Base-by-base conservation (phyloP, 2,113 vertebrate genomes). In the Perca schrenkii region DNA sequence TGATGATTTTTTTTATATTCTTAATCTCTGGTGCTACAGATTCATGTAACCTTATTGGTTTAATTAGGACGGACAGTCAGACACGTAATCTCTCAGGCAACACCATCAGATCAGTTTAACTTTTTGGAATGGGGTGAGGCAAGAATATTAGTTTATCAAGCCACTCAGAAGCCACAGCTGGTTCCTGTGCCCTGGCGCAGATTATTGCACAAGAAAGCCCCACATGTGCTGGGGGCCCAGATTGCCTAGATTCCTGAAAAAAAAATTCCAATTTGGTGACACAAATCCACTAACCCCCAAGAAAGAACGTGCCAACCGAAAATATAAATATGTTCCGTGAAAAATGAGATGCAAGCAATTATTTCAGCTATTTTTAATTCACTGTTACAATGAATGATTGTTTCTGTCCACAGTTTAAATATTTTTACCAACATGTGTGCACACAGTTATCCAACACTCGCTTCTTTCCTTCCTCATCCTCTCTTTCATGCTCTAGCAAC, bases 401-500 rank as follows among this genome's bases (percentile, higher is more conserved):
- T 52, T 57, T 52, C 34, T 66, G 49, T 66, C 58, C 62, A n/a
- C 2, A 19, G 16, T 84, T 58, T 34, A 43, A 80, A 54, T 58
- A 8, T 11, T 52, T 71, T 73, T 5, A 52, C 5, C 12, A 31
- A 31, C n/a, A 25, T 66, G 28, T 60, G 58, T 49, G 21, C 36
- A 58, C 34, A 25, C 15, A 73, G 7, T 12, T 8, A 17, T 36
- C 40, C 31, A 49, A 15, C 34, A 66, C 53, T 6, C 56, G 31
- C 57, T 40, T 36, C 40, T 57, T 72, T 77, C 62, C 63, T 57
- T 69, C 65, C 80, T 70, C 77, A 72, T 83, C 86, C 67, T 63
- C 74, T 64, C 68, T 83, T 87, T 88, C 88, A 92, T 88, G 92
- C 88, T 86, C 84, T 49, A 72, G 80, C 73, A 90, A 91, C 87